Evolutionary conservation across 1,140 invertebrate genomes (phyloP).

Genomic region (Monochamus saltuarius): DNA sequence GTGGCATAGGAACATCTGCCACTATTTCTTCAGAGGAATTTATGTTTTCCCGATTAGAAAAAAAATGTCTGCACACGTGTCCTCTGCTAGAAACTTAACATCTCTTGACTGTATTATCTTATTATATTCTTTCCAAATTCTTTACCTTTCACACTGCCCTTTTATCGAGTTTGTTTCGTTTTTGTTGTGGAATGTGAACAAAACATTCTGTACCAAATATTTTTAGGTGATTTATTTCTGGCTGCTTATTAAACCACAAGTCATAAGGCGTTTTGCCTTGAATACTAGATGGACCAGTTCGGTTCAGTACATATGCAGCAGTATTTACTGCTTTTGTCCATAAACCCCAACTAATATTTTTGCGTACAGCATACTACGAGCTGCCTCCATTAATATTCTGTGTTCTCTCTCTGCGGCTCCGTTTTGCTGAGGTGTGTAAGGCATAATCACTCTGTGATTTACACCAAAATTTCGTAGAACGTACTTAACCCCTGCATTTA

Average conservation of each 20-base stretch:
- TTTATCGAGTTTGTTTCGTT: conserved; percentile 34
- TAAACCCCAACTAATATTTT: conserved; percentile 23
- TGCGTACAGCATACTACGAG: conserved; percentile 10
- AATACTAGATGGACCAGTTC: conserved; percentile 37
- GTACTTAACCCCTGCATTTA: too few species aligned
- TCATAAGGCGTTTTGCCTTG: conserved; percentile 43
- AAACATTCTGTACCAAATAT: conserved; percentile 36
- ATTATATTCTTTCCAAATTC: background rate
- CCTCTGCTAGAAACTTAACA: background rate
- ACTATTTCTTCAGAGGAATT: too few species aligned
- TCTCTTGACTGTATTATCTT: background rate
- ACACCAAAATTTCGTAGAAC: too few species aligned
- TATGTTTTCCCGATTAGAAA: too few species aligned
- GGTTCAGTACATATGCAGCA: conserved; percentile 44
- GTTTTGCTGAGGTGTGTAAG: conserved; percentile 12
- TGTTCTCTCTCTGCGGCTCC: conserved; percentile 1
- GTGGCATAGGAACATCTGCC: too few species aligned
- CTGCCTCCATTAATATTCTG: conserved; percentile 13
- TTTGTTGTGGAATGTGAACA: conserved; percentile 39
- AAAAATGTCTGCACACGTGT: background rate
- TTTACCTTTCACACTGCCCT: conserved; percentile 24
- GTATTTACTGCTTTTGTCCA: conserved; percentile 11
- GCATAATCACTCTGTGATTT: background rate
- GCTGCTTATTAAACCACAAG: conserved; percentile 36
- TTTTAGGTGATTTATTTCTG: conserved; percentile 18